Percentiles rank a stretch among this genome's conserved stretches.
phyloP scores from a whole-genome alignment of 2,888 invertebrate genomes.

The Cepaea hortensis region DNA sequence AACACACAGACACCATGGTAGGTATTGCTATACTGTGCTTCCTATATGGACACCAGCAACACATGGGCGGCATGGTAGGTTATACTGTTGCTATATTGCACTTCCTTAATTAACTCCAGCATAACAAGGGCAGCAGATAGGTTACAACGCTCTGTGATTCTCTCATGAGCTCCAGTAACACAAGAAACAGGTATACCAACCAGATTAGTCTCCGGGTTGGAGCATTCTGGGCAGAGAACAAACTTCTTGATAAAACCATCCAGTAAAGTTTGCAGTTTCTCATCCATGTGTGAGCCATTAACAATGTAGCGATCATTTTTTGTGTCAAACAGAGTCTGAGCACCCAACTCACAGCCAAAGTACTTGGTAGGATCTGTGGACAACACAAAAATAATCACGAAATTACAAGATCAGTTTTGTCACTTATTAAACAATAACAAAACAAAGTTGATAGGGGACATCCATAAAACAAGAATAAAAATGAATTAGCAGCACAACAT shows the following conservation, averaged over 20 bases:
- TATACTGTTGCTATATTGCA: too few species aligned
- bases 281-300: conserved; percentile 98
- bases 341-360: conserved; percentile 99
- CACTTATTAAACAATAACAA: not conserved
- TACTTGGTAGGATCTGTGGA: conserved; percentile 91
- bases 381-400: not conserved
- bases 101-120: too few species aligned
- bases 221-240: conserved; percentile 94
- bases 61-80: not conserved
- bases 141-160: too few species aligned
- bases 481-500: too few species aligned
- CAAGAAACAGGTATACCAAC: conserved; percentile 72
- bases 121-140: too few species aligned
- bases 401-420: too few species aligned
- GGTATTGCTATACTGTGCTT: too few species aligned
- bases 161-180: too few species aligned
- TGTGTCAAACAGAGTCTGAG: conserved; percentile 98
- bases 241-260: conserved; percentile 93
- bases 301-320: conserved; percentile 99
- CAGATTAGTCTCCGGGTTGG: conserved; percentile 98
- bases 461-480: not conserved
- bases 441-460: not conserved
- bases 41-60: too few species aligned
- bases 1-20: too few species aligned
- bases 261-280: conserved; percentile 94